These are phyloP conservation scores for Sarcoramphus papa DNA, from an alignment of 2,797 vertebrate species.

Conservation along the genomic window DNA sequence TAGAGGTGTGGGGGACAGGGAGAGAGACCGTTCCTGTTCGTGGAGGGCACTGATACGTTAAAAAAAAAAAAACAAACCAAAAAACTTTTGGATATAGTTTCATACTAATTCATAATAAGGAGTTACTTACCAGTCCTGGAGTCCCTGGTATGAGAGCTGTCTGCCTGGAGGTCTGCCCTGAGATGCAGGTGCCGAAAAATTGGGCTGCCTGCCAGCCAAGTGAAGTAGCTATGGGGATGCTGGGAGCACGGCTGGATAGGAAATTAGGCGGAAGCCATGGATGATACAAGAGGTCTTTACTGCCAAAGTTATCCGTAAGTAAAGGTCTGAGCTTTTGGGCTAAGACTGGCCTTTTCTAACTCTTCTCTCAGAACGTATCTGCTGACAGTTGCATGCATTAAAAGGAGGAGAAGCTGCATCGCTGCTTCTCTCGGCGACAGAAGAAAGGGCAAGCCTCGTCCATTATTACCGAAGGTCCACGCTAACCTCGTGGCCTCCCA, in stretches of 20 bases:
- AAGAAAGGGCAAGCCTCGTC: background rate
- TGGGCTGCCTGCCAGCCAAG: background rate
- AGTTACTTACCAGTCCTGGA: background rate
- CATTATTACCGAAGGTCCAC: rapidly evolving
- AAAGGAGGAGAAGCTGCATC: background rate
- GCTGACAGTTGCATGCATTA: background rate
- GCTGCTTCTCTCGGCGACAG: background rate
- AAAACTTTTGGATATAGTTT: background rate
- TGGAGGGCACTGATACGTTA: too few species aligned
- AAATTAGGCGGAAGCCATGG: background rate
- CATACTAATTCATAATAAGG: background rate
- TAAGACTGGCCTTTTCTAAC: too few species aligned
- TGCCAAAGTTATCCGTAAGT: background rate
- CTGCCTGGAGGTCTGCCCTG: background rate
- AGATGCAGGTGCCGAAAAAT: background rate
- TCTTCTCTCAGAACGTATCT: background rate
- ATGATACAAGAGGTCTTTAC: background rate
- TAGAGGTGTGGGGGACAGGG: background rate
- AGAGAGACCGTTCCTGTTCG: background rate
- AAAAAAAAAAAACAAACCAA: too few species aligned
- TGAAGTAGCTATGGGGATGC: background rate
- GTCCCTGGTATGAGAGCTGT: background rate
- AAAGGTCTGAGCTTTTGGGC: background rate
- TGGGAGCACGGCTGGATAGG: background rate
- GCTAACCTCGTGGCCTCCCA: background rate